Percentiles rank a stretch among this genome's conserved stretches.
Evolutionary conservation across 2,888 invertebrate genomes (phyloP).

Genomic region (Leucophenga montana): DNA sequence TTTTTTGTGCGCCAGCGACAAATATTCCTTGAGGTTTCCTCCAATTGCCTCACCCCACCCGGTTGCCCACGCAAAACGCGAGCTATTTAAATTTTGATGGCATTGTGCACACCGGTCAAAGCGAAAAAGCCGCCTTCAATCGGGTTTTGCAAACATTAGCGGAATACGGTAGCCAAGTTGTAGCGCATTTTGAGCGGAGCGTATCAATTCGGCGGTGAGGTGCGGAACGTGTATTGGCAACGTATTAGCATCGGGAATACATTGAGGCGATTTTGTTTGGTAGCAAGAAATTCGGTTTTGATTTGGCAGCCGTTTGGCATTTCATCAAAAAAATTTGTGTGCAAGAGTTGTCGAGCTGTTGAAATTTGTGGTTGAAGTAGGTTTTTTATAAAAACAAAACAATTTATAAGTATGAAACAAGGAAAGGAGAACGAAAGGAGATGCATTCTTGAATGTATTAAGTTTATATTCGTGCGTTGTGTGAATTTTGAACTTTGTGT

Average conservation of each 20-base stretch:
- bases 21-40: background rate
- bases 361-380: background rate
- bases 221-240: background rate
- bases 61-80: background rate
- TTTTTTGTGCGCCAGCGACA: slow-evolving; percentile 18
- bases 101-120: slow-evolving; percentile 65
- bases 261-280: background rate
- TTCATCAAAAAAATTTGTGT: slow-evolving; percentile 48
- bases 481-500: no score
- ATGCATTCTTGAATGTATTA: no score
- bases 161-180: slow-evolving; percentile 57
- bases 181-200: background rate
- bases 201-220: slow-evolving; percentile 6
- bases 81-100: slow-evolving; percentile 65
- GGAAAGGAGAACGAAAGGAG: no score
- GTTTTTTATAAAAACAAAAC: no score
- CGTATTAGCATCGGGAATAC: slow-evolving; percentile 55
- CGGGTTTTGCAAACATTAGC: slow-evolving; percentile 36
- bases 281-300: slow-evolving; percentile 40
- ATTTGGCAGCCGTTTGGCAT: slow-evolving; percentile 52
- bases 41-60: background rate
- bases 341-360: slow-evolving; percentile 47
- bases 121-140: slow-evolving; percentile 34
- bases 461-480: no score
- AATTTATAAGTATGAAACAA: no score